phyloP scores from a whole-genome alignment of 2,797 vertebrate species.

The Neosalanx taihuensis region DNA sequence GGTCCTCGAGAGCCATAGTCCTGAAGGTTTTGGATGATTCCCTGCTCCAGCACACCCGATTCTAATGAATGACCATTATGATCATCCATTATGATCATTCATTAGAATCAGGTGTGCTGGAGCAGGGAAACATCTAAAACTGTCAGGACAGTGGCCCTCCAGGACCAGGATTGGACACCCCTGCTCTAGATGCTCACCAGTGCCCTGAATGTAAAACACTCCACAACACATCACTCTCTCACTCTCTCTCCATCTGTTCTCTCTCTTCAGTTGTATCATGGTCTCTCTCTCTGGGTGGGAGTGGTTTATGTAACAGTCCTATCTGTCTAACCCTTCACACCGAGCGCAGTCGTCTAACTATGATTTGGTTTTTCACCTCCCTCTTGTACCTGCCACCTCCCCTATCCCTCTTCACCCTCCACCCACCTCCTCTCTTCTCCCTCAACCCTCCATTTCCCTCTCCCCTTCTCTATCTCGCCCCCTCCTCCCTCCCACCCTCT shows the following conservation, averaged over 20 bases:
- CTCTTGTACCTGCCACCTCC: constrained; percentile 9
- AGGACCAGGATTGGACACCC: too few relatives aligned
- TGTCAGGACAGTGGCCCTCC: too few relatives aligned
- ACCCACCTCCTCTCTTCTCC: constrained; percentile 5
- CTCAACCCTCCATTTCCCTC: neutral
- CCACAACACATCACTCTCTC: neutral
- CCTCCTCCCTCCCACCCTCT: neutral
- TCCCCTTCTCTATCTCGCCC: neutral
- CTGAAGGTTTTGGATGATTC: too few relatives aligned
- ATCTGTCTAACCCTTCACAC: constrained; percentile 39
- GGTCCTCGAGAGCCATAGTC: neutral
- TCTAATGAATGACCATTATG: too few relatives aligned
- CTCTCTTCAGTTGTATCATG: neutral
- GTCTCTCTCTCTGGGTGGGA: constrained; percentile 29
- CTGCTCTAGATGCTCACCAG: too few relatives aligned
- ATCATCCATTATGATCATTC: too few relatives aligned
- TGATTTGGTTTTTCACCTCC: neutral
- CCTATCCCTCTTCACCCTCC: constrained; percentile 6
- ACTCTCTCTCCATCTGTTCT: neutral
- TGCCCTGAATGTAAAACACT: too few relatives aligned
- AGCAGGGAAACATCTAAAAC: too few relatives aligned
- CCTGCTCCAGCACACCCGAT: too few relatives aligned
- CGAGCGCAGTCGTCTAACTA: neutral
- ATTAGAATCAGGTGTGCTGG: too few relatives aligned
- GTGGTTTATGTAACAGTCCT: constrained; percentile 47